Evolutionary conservation across 2,888 invertebrate species (phyloP).

Genomic region (Machimus atricapillus): DNA sequence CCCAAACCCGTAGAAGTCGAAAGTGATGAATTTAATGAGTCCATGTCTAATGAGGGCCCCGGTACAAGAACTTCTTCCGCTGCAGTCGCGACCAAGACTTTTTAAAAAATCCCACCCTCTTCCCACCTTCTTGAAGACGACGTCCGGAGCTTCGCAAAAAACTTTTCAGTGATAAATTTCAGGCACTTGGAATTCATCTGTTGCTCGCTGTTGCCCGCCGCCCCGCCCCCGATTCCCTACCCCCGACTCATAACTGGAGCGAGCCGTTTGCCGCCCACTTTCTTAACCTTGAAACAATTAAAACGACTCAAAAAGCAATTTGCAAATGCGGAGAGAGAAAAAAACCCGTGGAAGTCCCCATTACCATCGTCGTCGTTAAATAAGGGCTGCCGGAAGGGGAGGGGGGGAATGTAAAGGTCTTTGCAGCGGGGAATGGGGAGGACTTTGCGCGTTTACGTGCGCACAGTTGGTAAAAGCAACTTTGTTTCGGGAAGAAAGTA

Average conservation of each 20-base stretch:
- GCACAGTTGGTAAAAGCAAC: neutral
- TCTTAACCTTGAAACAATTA: conserved; percentile 41
- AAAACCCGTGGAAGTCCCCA: neutral
- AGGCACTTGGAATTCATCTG: neutral
- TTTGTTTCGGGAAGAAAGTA: neutral
- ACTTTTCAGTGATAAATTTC: conserved; percentile 5
- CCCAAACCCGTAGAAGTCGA: neutral
- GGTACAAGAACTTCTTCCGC: neutral
- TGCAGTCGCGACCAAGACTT: neutral
- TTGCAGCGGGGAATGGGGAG: neutral
- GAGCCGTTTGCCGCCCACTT: conserved; percentile 6
- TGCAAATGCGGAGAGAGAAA: neutral
- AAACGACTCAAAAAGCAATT: conserved; percentile 29
- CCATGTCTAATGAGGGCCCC: neutral
- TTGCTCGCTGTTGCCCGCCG: conserved; percentile 7
- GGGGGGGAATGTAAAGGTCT: neutral
- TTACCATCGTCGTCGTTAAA: neutral
- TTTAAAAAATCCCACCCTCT: neutral
- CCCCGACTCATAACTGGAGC: neutral
- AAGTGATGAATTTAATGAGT: conserved; percentile 1
- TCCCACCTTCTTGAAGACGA: neutral
- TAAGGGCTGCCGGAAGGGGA: neutral
- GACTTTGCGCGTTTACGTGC: neutral
- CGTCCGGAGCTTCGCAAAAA: neutral
- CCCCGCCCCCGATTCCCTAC: no score